Base-by-base conservation (phyloP, 2,113 vertebrate species). In the Fukomys damarensis region DNA sequence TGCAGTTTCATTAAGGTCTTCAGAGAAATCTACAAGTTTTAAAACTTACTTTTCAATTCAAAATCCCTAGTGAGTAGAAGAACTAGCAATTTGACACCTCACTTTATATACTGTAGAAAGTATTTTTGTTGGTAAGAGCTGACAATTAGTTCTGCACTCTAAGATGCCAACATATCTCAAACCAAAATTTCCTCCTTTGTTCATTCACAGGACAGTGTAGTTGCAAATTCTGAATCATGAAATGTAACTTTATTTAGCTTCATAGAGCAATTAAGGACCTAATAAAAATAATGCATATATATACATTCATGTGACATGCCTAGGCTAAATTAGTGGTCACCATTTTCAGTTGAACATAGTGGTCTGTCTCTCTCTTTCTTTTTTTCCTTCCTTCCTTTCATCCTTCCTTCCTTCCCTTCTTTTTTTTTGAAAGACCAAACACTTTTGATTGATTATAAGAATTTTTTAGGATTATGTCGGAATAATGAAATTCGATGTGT, bases 11-110 rank as follows among this genome's bases (percentile, higher is more conserved):
- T 81, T 96, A 90, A 59, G 46, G 81, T 93, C 38, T 59, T 93
- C 49, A 76, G 56, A 82, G 83, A 96, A 96, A 95, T 94, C 22
- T 65, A 76, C 46, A 82, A 80, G 52, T 91, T 89, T 91, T 93
- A 30, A 82, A 93, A 91, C 41, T 84, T 19, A 7, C 9, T 90
- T 95, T 98, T 94, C 68, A 93, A 95, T 91, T 80, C 52, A 94
- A 93, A 93, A 49, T 72, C 68, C 28, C 26, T 74, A 52, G 91
- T 86, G 94, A 19, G 22, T 77, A 81, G 65, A 76, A 68, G 63
- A 80, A 86, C 43, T 46, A 54, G 4, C 59, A 54, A 91, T 86
- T 93, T 56, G 41, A 86, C 61, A 86, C 9, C 61, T 82, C 28
- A 63, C 79, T 95, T 92, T 70, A 65, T 84, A 94, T 16, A 84